Evolutionary conservation across 2,888 invertebrate species (phyloP).

Genomic region (Altica lythri): DNA sequence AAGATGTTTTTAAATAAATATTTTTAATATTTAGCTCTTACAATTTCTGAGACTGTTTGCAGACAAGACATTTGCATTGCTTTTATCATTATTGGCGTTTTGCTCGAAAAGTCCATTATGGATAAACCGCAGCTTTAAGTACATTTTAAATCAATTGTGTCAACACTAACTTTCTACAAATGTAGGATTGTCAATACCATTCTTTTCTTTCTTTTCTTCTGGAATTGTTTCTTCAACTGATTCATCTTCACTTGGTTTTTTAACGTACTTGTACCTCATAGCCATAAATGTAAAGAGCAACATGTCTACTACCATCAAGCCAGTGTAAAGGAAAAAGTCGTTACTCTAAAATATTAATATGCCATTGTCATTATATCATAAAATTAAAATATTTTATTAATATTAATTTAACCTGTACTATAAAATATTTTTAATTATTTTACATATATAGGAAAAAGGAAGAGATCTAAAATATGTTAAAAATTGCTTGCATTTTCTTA

Average conservation of each 20-base stretch:
- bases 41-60: not conserved
- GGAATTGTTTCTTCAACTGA: constrained; percentile 18
- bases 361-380: no score
- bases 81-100: not conserved
- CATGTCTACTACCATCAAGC: constrained; percentile 83
- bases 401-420: no score
- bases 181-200: constrained; percentile 32
- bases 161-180: constrained; percentile 19
- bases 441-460: no score
- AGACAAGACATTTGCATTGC: not conserved
- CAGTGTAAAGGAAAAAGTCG: constrained; percentile 87
- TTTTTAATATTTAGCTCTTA: no score
- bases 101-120: not conserved
- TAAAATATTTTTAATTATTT: no score
- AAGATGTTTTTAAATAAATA: no score
- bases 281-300: constrained; percentile 81
- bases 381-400: no score
- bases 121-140: constrained; percentile 3
- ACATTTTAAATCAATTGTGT: not conserved
- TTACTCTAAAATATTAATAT: constrained; percentile 81
- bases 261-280: constrained; percentile 75
- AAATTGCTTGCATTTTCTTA: no score
- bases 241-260: constrained; percentile 47
- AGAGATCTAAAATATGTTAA: no score
- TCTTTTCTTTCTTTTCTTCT: constrained; percentile 5